Percentiles rank a stretch among this genome's conserved stretches.
Conservation (phyloP, 2,888 invertebrate genomes). For the Melanargia galathea region DNA sequence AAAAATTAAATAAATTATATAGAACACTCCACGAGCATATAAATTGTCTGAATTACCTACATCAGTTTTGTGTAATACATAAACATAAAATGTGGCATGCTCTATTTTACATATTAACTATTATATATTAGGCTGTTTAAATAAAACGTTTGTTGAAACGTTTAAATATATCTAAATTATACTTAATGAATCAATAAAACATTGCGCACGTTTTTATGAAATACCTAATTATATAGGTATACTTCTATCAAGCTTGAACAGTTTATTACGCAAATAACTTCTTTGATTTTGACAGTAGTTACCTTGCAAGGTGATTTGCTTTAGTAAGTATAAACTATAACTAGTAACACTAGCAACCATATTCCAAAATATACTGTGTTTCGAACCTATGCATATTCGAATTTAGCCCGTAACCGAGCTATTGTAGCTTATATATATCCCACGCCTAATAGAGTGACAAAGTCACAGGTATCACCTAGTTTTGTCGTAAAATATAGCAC, state of each 20-base stretch:
- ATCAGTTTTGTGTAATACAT: background rate
- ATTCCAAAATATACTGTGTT: background rate
- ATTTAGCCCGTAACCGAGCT: background rate
- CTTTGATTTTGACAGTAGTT: too few species aligned
- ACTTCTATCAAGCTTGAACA: too few species aligned
- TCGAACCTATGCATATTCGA: background rate
- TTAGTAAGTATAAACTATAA: too few species aligned
- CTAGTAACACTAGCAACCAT: too few species aligned
- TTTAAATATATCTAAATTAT: background rate
- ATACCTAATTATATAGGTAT: too few species aligned
- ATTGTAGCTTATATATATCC: too few species aligned
- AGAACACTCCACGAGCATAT: background rate
- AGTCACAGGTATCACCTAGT: background rate
- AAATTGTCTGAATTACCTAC: background rate
- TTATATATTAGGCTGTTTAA: background rate
- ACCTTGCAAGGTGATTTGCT: too few species aligned
- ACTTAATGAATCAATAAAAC: background rate
- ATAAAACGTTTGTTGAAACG: background rate
- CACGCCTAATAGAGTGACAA: too few species aligned
- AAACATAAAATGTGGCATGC: slow-evolving; percentile 2
- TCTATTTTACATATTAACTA: slow-evolving; percentile 15
- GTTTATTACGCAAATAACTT: too few species aligned
- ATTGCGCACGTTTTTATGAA: background rate
- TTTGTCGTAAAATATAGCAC: background rate
- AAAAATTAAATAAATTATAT: slow-evolving; percentile 2